Base-by-base conservation (phyloP, 2,797 vertebrate genomes). In the Agapornis canus region DNA sequence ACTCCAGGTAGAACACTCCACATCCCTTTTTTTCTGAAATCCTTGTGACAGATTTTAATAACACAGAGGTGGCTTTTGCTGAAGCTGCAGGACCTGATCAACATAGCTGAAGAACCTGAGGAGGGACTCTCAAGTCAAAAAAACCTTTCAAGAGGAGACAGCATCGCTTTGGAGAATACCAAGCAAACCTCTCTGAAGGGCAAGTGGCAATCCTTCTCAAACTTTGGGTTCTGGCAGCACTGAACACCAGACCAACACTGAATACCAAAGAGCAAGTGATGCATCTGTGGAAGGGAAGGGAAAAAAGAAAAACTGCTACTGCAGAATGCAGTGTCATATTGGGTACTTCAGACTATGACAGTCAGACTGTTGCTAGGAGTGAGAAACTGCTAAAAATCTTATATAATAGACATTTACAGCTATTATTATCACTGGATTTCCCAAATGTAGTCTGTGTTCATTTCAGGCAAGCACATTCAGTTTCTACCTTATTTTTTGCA, bases 331-430 rank as follows among this genome's bases (percentile, higher is more conserved):
- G 13, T 27, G 26, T 64, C 39, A 23, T 42, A 10, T 40, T 15
- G 25, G 25, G 15, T 48, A 31, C 42, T 56, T 92, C 85, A 88
- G 76, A 40, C 56, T 88, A 5, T 20, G 35, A 26, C 27, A 75
- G 61, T 42, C 80, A 92, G 68, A 79, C 26, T 79, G 83, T 40
- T 91, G 82, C 48, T 84, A 81, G 70, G 82, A 91, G 35, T 13
- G 8, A 92, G 39, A 81, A 92, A 49, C 51, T 32, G 21, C 54
- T 49, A 5, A 77, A 88, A 89, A 60, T 35, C 48, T 90, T 95
- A 86, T 37, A 37, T 93, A 95, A 94, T 39, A 92, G 77, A 69
- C 37, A 94, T 86, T 82, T 90, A 72, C 37, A 82, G 60, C 81
- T 82, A 93, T 60, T 96, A 80, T 63, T 92, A 45, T 93, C 48